Conservation (phyloP, 1,140 invertebrate genomes). For the Trichogramma pretiosum region DNA sequence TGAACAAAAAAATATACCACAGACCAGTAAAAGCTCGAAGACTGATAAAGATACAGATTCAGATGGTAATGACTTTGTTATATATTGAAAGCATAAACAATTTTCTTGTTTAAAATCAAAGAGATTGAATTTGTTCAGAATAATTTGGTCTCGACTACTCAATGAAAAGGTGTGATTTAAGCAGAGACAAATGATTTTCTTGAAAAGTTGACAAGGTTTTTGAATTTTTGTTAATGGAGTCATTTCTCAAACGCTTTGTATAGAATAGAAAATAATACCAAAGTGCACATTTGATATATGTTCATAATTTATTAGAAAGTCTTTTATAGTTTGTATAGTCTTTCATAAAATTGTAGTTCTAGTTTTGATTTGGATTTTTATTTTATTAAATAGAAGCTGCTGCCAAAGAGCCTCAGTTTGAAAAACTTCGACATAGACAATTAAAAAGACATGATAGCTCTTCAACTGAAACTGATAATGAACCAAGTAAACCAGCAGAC, state of each 20-base stretch:
- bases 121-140: neutral
- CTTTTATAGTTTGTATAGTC: neutral
- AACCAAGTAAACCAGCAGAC: slow-evolving; percentile 44
- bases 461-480: slow-evolving; percentile 46
- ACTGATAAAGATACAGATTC: slow-evolving; percentile 38
- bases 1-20: slow-evolving; percentile 33
- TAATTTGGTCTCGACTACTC: no score
- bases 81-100: neutral
- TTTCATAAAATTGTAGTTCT: neutral
- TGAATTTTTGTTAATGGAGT: no score
- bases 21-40: slow-evolving; percentile 20
- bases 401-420: slow-evolving; percentile 41
- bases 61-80: slow-evolving; percentile 36
- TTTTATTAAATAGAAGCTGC: slow-evolving; percentile 44
- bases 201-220: no score
- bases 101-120: neutral
- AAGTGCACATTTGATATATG: no score
- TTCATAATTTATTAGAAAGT: neutral
- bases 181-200: no score
- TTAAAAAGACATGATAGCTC: slow-evolving; percentile 47
- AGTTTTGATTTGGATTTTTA: neutral
- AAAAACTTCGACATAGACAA: slow-evolving; percentile 37
- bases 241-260: no score
- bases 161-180: no score
- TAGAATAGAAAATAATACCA: no score